phyloP scores from a whole-genome alignment of 2,888 invertebrate genomes.

The Cantharis nigra region DNA sequence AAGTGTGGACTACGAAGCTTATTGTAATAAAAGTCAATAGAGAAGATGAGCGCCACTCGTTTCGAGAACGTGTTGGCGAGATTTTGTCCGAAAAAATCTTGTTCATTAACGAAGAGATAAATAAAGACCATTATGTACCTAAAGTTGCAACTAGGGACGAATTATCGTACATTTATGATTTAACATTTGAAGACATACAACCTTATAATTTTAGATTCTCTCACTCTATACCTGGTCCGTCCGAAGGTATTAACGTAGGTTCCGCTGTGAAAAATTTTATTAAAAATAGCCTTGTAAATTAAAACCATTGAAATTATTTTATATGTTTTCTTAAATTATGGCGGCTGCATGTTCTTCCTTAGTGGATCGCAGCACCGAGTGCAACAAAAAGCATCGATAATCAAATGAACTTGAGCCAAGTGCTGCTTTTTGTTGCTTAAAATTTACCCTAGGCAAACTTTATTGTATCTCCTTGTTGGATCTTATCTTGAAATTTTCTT shows the following conservation, averaged over 20 bases:
- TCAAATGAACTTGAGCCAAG: neutral
- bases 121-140: constrained; percentile 93
- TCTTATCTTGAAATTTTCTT: neutral
- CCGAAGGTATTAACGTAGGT: constrained; percentile 75
- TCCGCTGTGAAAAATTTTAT: constrained; percentile 90
- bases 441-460: neutral
- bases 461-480: neutral
- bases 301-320: constrained; percentile 50
- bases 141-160: constrained; percentile 94
- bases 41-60: constrained; percentile 85
- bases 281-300: constrained; percentile 82
- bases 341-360: neutral
- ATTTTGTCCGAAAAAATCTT: constrained; percentile 90
- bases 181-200: constrained; percentile 89
- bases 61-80: constrained; percentile 86
- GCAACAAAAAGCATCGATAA: neutral
- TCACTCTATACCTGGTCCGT: constrained; percentile 79
- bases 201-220: constrained; percentile 95
- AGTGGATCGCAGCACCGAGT: neutral
- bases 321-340: constrained; percentile 1
- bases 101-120: constrained; percentile 94
- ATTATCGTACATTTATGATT: constrained; percentile 93
- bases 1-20: constrained; percentile 95
- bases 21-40: constrained; percentile 84
- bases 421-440: neutral